Evolutionary conservation across 1,140 invertebrate species (phyloP).

Genomic region (Trachymyrmex septentrionalis): DNA sequence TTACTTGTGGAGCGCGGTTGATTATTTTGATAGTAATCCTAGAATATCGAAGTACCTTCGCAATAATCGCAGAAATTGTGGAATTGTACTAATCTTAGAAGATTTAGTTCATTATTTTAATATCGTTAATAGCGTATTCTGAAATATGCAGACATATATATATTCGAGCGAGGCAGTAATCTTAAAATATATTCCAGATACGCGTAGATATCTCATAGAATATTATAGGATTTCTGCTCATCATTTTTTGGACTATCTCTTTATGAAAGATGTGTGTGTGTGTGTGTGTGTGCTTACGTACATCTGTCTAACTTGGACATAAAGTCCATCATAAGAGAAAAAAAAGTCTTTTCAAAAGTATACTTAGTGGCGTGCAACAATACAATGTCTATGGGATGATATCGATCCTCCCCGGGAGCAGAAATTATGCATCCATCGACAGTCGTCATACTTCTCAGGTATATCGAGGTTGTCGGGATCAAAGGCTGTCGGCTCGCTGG

Average conservation of each 20-base stretch:
- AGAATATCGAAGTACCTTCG: constrained; percentile 8
- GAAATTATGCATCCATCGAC: constrained; percentile 54
- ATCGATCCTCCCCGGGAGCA: constrained; percentile 27
- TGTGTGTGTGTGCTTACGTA: not conserved
- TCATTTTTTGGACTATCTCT: not conserved
- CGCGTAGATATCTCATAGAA: not conserved
- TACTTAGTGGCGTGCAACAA: not conserved
- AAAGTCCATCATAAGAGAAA: not conserved
- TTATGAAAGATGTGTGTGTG: not conserved
- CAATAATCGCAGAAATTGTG: constrained; percentile 21
- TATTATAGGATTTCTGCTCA: not conserved
- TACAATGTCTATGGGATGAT: not conserved
- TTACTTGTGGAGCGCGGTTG: not conserved
- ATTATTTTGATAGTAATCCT: constrained; percentile 36
- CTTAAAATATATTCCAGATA: not conserved
- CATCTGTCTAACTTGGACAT: not conserved
- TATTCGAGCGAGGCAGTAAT: not conserved
- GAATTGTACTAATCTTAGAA: constrained; percentile 7
- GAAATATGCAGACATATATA: not conserved
- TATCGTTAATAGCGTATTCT: not conserved
- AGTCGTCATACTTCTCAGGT: constrained; percentile 48
- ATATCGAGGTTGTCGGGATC: constrained; percentile 56
- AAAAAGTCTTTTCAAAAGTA: not conserved
- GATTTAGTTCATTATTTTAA: not conserved
- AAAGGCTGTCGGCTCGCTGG: constrained; percentile 45